A percentile compares a stretch with the other conserved stretches of the same genome.
These are phyloP conservation scores for Caenorhabditis panamensis DNA, from an alignment of 2,888 invertebrate species.

Conservation along the genomic window DNA sequence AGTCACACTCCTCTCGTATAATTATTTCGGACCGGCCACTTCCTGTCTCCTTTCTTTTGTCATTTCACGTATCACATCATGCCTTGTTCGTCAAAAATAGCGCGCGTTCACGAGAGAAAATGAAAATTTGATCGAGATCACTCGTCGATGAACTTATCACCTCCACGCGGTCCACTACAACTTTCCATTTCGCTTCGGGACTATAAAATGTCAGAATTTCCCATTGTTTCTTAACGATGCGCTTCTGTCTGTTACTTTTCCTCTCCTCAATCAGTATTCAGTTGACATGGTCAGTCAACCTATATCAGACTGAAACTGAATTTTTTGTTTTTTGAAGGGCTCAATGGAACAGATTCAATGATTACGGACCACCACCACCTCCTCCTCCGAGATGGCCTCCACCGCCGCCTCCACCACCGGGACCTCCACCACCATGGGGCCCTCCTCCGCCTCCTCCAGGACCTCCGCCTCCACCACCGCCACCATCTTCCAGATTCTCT, in stretches of 20 bases:
- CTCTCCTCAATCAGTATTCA: not conserved
- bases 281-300: not conserved
- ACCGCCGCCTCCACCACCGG: constrained; percentile 31
- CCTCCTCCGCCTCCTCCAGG: constrained; percentile 32
- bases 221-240: constrained; percentile 7
- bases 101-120: constrained; percentile 4
- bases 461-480: constrained; percentile 13
- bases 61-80: not conserved
- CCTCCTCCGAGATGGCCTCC: constrained; percentile 35
- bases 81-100: constrained; percentile 4
- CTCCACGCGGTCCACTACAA: not conserved
- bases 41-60: not conserved
- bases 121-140: constrained; percentile 42
- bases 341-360: constrained; percentile 35
- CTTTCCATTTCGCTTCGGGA: constrained; percentile 19
- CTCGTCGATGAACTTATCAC: constrained; percentile 19
- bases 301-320: not conserved
- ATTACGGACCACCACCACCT: constrained; percentile 45
- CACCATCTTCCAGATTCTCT: not conserved
- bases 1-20: not conserved
- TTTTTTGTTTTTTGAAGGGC: not conserved
- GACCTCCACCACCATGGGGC: constrained; percentile 37
- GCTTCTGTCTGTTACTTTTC: not conserved
- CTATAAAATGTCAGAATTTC: constrained; percentile 4
- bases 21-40: not conserved